These are phyloP conservation scores for Epinotia demarniana DNA, from an alignment of 2,888 invertebrate genomes.

Conservation along the genomic window DNA sequence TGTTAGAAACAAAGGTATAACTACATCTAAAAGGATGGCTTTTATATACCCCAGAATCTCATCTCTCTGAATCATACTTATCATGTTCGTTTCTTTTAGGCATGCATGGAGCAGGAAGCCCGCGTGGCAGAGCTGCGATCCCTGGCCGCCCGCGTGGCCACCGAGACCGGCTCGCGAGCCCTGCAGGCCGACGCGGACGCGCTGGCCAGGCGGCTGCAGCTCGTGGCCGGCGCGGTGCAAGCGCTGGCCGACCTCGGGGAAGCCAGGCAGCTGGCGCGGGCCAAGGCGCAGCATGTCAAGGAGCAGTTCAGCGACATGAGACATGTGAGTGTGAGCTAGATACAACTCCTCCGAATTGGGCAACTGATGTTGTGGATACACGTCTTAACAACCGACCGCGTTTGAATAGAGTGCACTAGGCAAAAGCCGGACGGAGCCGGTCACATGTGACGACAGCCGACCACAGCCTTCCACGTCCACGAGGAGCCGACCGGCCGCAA, in stretches of 20 bases:
- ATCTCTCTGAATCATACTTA: not conserved
- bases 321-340: slow-evolving; percentile 84
- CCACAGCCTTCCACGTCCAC: too few relatives aligned
- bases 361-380: not conserved
- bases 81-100: slow-evolving; percentile 73
- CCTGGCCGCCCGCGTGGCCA: slow-evolving; percentile 91
- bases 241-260: slow-evolving; percentile 91
- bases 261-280: slow-evolving; percentile 85
- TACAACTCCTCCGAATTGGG: not conserved
- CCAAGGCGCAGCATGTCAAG: slow-evolving; percentile 85
- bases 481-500: too few relatives aligned
- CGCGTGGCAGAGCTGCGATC: slow-evolving; percentile 90
- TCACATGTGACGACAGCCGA: too few relatives aligned
- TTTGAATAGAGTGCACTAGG: too few relatives aligned
- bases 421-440: too few relatives aligned
- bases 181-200: slow-evolving; percentile 92
- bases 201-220: slow-evolving; percentile 89
- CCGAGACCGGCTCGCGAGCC: slow-evolving; percentile 90
- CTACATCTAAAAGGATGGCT: too few relatives aligned
- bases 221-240: slow-evolving; percentile 90
- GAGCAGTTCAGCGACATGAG: slow-evolving; percentile 89
- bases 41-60: too few relatives aligned
- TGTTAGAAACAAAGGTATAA: too few relatives aligned
- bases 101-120: slow-evolving; percentile 90
- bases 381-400: too few relatives aligned